These are phyloP conservation scores for Apoderus coryli DNA, from an alignment of 2,888 invertebrate species.

Conservation along the genomic window DNA sequence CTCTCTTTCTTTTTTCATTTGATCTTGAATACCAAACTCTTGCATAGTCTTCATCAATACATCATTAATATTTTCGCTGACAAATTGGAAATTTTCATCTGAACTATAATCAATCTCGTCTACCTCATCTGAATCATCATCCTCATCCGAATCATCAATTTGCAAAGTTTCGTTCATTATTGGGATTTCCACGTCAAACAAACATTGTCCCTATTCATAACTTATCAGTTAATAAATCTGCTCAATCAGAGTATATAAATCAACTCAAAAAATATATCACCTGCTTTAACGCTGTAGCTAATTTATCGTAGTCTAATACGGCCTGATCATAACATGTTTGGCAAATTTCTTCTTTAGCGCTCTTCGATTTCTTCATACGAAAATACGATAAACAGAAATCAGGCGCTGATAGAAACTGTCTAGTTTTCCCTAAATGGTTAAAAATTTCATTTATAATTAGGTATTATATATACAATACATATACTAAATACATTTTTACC, in stretches of 20 bases:
- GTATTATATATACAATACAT: no score
- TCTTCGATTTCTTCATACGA: conserved; percentile 29
- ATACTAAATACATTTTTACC: no score
- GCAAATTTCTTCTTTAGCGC: conserved; percentile 31
- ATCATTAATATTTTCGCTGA: conserved; percentile 34
- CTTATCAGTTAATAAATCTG: no score
- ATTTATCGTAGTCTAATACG: conserved; percentile 27
- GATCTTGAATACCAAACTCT: conserved; percentile 34
- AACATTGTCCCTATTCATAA: conserved; percentile 12
- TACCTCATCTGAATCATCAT: conserved; percentile 21
- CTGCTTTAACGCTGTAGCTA: conserved; percentile 20
- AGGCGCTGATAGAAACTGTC: conserved; percentile 33
- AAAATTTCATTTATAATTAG: no score
- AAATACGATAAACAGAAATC: conserved; percentile 31
- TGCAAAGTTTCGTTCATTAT: conserved; percentile 31
- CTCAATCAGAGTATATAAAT: no score
- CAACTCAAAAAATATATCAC: no score
- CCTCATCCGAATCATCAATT: conserved; percentile 31
- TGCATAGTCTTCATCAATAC: conserved; percentile 33
- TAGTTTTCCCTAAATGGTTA: no score
- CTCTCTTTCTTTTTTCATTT: conserved; percentile 30
- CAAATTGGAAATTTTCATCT: conserved; percentile 25
- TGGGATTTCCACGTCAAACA: conserved; percentile 27
- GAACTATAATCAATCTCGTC: conserved; percentile 20
- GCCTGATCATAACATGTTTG: conserved; percentile 29